These are phyloP conservation scores for Oophaga pumilio DNA, from an alignment of 2,113 vertebrate genomes.

Conservation along the genomic window DNA sequence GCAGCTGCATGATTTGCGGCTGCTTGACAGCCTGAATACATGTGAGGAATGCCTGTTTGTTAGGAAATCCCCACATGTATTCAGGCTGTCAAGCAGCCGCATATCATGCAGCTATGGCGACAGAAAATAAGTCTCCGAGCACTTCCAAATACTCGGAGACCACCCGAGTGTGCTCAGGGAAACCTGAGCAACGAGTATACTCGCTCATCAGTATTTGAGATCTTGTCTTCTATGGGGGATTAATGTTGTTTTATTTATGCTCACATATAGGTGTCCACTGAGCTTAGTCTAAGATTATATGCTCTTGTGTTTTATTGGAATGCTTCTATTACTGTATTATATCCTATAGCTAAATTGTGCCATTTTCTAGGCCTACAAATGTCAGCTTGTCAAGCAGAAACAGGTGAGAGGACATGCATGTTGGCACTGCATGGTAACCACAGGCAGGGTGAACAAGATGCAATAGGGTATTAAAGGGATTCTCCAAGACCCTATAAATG, in stretches of 20 bases:
- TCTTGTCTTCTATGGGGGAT: no score
- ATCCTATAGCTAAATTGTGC: not conserved
- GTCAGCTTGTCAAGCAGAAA: slow-evolving; percentile 1
- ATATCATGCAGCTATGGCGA: no score
- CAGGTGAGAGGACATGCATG: slow-evolving; percentile 27
- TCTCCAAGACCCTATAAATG: not conserved
- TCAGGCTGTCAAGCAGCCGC: no score
- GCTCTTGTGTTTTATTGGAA: not conserved
- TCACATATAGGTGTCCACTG: not conserved
- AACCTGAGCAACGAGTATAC: no score
- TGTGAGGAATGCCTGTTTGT: no score
- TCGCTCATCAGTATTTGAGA: no score
- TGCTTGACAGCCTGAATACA: no score
- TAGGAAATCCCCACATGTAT: no score
- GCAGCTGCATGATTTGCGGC: no score
- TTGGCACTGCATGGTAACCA: not conserved
- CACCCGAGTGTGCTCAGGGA: no score
- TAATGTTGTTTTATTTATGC: not conserved
- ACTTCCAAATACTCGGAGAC: no score
- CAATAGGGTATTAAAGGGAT: not conserved
- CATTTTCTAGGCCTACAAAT: slow-evolving; percentile 36
- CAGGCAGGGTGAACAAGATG: not conserved
- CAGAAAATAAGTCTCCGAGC: no score
- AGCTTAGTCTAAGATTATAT: not conserved
- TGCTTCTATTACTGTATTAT: not conserved